phyloP scores from a whole-genome alignment of 2,113 vertebrate genomes.

The Raja brachyura region DNA sequence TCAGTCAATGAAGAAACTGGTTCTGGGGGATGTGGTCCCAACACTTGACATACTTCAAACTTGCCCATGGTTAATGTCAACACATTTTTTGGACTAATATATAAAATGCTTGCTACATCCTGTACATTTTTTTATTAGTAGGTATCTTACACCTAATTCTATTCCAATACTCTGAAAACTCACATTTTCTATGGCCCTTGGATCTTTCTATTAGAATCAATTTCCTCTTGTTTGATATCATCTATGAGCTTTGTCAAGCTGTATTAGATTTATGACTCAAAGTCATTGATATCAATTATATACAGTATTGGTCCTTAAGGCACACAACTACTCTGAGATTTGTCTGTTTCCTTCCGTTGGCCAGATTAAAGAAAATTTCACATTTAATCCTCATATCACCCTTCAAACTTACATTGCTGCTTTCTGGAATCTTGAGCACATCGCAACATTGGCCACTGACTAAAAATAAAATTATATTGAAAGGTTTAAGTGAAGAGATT shows the following conservation, averaged over 20 bases:
- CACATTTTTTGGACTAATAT: too few species aligned
- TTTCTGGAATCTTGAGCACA: not conserved
- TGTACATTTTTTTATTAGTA: not conserved
- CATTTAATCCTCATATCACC: not conserved
- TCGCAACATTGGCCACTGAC: not conserved
- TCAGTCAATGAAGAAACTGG: too few species aligned
- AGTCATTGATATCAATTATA: conserved; percentile 17
- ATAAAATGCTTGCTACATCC: not conserved
- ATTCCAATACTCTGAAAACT: not conserved
- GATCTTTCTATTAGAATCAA: not conserved
- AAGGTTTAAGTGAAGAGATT: not conserved
- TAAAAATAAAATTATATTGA: not conserved
- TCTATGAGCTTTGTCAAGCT: not conserved
- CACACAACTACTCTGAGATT: not conserved
- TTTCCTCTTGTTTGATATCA: not conserved
- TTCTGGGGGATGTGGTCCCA: too few species aligned
- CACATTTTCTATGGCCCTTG: not conserved
- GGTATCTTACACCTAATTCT: not conserved
- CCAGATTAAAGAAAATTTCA: not conserved
- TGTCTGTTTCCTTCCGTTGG: not conserved
- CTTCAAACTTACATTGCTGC: not conserved
- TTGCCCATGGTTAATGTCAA: too few species aligned
- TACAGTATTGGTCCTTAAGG: not conserved
- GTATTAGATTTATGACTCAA: not conserved
- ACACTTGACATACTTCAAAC: too few species aligned